Evolutionary conservation across 1,140 invertebrate genomes (phyloP).

Genomic region (Diorhabda carinulata): DNA sequence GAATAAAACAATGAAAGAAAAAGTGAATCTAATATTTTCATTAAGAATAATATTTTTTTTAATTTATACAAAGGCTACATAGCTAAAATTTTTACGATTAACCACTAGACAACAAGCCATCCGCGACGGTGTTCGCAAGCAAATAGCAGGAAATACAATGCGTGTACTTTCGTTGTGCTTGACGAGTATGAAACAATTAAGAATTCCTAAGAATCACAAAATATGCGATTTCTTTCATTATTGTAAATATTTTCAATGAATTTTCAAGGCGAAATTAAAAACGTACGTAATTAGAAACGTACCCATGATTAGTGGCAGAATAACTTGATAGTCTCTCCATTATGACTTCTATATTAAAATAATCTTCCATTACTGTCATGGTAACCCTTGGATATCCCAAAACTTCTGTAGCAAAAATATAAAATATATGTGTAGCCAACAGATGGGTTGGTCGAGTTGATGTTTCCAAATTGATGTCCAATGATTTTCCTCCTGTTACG

Average conservation of each 20-base stretch:
- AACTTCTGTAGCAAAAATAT: conserved; percentile 61
- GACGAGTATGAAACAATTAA: too few relatives aligned
- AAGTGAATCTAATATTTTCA: too few relatives aligned
- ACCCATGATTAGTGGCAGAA: not conserved
- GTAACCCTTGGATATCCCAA: conserved; percentile 59
- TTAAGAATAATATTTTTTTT: too few relatives aligned
- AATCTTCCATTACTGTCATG: conserved; percentile 49
- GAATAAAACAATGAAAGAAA: too few relatives aligned
- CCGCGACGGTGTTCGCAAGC: too few relatives aligned
- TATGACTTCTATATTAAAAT: conserved; percentile 45
- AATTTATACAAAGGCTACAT: too few relatives aligned
- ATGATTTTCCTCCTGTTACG: conserved; percentile 24
- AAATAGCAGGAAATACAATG: too few relatives aligned
- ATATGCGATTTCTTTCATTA: not conserved
- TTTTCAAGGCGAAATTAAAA: not conserved
- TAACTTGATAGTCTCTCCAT: conserved; percentile 32
- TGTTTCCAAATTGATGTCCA: conserved; percentile 51
- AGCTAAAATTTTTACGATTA: too few relatives aligned
- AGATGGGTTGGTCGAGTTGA: conserved; percentile 58
- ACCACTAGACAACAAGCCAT: too few relatives aligned
- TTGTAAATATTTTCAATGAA: not conserved
- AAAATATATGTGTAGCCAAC: conserved; percentile 59
- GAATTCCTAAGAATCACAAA: not conserved
- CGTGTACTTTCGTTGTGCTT: too few relatives aligned
- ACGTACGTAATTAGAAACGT: too few relatives aligned